phyloP scores from a whole-genome alignment of 2,113 vertebrate genomes.

The Accipiter virgatus region DNA sequence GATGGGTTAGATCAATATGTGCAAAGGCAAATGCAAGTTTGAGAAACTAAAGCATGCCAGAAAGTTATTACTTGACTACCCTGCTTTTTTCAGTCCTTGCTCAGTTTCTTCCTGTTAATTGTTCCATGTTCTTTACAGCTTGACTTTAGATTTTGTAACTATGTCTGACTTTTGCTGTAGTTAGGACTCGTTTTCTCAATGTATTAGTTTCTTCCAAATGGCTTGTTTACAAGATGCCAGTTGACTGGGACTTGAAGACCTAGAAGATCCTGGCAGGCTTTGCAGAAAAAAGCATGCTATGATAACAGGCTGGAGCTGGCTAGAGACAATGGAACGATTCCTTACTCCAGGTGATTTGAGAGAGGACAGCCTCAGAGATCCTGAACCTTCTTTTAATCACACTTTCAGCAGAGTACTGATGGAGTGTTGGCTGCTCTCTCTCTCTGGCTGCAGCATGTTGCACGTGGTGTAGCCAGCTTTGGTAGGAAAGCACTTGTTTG shows the following conservation, averaged over 20 bases:
- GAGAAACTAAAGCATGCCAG: neutral
- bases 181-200: neutral
- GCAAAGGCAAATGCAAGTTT: neutral
- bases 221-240: neutral
- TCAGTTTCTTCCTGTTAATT: neutral
- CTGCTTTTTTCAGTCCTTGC: neutral
- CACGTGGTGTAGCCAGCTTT: neutral
- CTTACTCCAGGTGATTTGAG: neutral
- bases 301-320: neutral
- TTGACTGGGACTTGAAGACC: neutral
- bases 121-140: neutral
- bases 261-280: neutral
- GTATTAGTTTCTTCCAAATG: neutral
- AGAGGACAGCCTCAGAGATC: neutral
- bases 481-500: neutral
- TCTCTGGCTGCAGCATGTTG: neutral
- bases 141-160: neutral
- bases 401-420: neutral
- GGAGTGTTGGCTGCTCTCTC: neutral
- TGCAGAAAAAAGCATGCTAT: neutral
- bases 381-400: neutral
- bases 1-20: rapidly evolving
- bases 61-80: neutral
- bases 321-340: neutral
- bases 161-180: neutral